Conservation (phyloP, 1,140 invertebrate genomes). For the Elymnias hypermnestra region DNA sequence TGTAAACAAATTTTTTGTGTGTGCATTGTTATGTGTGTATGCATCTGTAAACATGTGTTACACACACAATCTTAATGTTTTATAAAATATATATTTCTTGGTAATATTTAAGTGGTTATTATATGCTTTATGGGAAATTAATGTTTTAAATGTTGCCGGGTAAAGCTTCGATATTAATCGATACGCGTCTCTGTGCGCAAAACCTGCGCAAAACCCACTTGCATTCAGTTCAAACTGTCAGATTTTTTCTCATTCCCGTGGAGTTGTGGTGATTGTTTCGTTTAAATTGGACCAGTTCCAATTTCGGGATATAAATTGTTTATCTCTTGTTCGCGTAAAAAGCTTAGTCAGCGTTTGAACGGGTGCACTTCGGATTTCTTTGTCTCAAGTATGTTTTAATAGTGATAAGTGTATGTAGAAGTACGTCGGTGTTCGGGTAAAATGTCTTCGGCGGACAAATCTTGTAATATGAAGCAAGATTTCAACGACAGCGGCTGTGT, state of each 20-base stretch:
- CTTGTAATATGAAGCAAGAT: slow-evolving; percentile 31
- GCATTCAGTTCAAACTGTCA: slow-evolving; percentile 6
- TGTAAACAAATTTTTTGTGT: too few relatives aligned
- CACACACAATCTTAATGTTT: too few relatives aligned
- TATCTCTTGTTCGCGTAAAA: slow-evolving; percentile 10
- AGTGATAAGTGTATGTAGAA: slow-evolving; percentile 9
- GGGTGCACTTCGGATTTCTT: slow-evolving; percentile 28
- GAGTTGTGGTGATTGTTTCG: slow-evolving; percentile 1
- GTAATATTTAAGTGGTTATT: too few relatives aligned
- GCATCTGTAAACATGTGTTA: too few relatives aligned
- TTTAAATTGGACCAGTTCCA: slow-evolving; percentile 45
- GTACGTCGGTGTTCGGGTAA: slow-evolving; percentile 11
- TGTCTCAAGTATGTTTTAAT: slow-evolving; percentile 31
- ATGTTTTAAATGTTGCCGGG: too few relatives aligned
- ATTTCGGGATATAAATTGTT: slow-evolving; percentile 24
- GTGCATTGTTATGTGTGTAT: too few relatives aligned
- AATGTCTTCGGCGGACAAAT: slow-evolving; percentile 39
- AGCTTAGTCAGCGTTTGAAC: slow-evolving; percentile 14
- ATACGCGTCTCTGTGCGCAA: slow-evolving; percentile 3
- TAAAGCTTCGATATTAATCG: not conserved
- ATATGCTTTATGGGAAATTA: too few relatives aligned
- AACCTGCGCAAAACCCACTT: not conserved
- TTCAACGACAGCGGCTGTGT: slow-evolving; percentile 49
- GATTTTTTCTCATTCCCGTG: slow-evolving; percentile 8
- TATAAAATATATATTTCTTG: too few relatives aligned